Evolutionary conservation across 2,888 invertebrate species (phyloP).

Genomic region (Euplexia lucipara): DNA sequence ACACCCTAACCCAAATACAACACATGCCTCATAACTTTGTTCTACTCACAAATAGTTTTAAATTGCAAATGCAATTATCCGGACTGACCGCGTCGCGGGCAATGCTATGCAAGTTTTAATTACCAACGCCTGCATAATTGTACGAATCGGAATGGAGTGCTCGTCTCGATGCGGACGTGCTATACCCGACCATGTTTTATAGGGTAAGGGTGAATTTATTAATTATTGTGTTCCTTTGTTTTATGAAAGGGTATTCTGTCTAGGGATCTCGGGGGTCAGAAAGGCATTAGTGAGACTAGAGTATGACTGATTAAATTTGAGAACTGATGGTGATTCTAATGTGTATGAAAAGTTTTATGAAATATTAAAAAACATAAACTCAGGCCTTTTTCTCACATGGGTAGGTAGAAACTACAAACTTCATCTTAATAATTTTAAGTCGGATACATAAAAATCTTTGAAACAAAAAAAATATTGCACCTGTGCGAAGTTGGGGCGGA

Average conservation of each 20-base stretch:
- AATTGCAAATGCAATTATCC: slow-evolving; percentile 77
- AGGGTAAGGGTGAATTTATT: slow-evolving; percentile 13
- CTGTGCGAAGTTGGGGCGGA: no score
- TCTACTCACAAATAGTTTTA: slow-evolving; percentile 73
- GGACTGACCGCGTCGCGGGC: slow-evolving; percentile 61
- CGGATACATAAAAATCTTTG: no score
- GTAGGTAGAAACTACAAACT: no score
- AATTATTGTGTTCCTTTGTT: slow-evolving; percentile 40
- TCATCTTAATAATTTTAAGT: no score
- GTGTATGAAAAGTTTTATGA: no score
- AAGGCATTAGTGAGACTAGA: background rate
- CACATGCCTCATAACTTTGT: slow-evolving; percentile 53
- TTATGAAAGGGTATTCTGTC: slow-evolving; percentile 35
- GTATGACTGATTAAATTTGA: no score
- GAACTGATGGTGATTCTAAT: no score
- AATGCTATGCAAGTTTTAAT: slow-evolving; percentile 70
- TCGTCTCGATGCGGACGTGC: slow-evolving; percentile 37
- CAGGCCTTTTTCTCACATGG: no score
- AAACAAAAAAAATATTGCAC: no score
- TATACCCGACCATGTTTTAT: slow-evolving; percentile 23
- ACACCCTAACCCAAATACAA: slow-evolving; percentile 44
- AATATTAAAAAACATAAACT: no score
- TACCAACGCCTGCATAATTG: slow-evolving; percentile 71
- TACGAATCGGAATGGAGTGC: slow-evolving; percentile 61
- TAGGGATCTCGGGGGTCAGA: background rate